Percentiles rank a stretch among this genome's conserved stretches.
Evolutionary conservation across 37 sponge, comb jelly and placozoan genomes (phyloP).

Genomic region (Axinella damicornis): DNA sequence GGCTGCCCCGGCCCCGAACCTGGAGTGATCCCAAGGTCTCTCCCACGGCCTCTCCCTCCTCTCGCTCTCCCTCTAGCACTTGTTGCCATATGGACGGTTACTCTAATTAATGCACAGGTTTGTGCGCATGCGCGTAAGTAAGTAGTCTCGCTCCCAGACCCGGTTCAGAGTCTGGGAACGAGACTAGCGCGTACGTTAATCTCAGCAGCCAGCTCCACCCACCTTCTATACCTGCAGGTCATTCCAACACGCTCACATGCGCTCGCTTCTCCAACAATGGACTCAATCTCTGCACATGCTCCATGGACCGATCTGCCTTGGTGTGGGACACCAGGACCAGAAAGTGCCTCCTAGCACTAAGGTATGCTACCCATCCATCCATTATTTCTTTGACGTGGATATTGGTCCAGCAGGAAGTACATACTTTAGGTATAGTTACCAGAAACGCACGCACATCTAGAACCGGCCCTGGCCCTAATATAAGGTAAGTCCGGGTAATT

Average conservation of each 20-base stretch:
- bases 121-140: not conserved
- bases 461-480: no score
- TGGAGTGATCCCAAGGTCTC: not conserved
- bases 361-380: slow-evolving; percentile 24
- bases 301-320: slow-evolving; percentile 71
- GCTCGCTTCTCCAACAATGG: slow-evolving; percentile 61
- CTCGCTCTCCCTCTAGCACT: slow-evolving; percentile 1
- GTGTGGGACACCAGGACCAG: slow-evolving; percentile 80
- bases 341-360: slow-evolving; percentile 45
- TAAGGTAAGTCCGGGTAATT: no score
- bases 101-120: slow-evolving; percentile 13
- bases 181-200: not conserved
- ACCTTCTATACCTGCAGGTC: slow-evolving; percentile 46
- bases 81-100: no score
- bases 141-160: no score
- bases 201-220: not conserved
- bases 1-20: no score
- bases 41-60: not conserved
- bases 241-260: slow-evolving; percentile 75
- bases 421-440: no score
- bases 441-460: no score
- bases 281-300: slow-evolving; percentile 62
- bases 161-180: no score
- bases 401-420: no score
- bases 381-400: no score